phyloP scores from a whole-genome alignment of 1,140 invertebrate species.

The Lasaia peninsularis region DNA sequence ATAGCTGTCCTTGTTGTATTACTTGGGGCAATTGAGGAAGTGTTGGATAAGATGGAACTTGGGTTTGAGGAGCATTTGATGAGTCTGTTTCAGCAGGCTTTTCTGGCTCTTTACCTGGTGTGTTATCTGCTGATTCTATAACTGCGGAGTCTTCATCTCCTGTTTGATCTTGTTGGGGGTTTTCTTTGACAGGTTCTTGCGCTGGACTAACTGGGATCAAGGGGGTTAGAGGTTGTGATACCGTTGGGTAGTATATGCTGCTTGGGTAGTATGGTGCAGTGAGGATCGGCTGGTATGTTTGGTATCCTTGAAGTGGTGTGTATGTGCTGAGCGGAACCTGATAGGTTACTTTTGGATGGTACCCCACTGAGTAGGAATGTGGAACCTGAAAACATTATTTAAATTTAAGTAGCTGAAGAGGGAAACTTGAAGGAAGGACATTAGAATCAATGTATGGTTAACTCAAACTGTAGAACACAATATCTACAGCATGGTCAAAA shows the following conservation, averaged over 20 bases:
- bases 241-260: slow-evolving; percentile 30
- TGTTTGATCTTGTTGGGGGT: slow-evolving; percentile 25
- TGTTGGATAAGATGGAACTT: slow-evolving; percentile 12
- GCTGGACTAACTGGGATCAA: slow-evolving; percentile 17
- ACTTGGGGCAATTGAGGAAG: slow-evolving; percentile 30
- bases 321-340: slow-evolving; percentile 20
- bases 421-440: no score
- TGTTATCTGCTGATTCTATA: slow-evolving; percentile 57
- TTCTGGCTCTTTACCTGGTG: slow-evolving; percentile 28
- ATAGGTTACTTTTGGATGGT: slow-evolving; percentile 47
- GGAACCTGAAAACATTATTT: slow-evolving; percentile 38
- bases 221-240: slow-evolving; percentile 14
- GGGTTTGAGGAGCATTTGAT: slow-evolving; percentile 1
- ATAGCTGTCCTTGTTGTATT: background rate
- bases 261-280: slow-evolving; percentile 38
- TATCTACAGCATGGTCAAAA: no score
- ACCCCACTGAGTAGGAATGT: slow-evolving; percentile 26
- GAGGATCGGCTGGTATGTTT: slow-evolving; percentile 33
- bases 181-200: slow-evolving; percentile 16
- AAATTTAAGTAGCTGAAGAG: no score
- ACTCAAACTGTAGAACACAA: no score
- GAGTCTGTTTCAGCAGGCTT: slow-evolving; percentile 23
- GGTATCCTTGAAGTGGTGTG: slow-evolving; percentile 26
- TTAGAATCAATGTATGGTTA: no score
- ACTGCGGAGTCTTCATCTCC: slow-evolving; percentile 58